Evolutionary conservation across 2,888 invertebrate species (phyloP).

Genomic region (Nysson spinosus): DNA sequence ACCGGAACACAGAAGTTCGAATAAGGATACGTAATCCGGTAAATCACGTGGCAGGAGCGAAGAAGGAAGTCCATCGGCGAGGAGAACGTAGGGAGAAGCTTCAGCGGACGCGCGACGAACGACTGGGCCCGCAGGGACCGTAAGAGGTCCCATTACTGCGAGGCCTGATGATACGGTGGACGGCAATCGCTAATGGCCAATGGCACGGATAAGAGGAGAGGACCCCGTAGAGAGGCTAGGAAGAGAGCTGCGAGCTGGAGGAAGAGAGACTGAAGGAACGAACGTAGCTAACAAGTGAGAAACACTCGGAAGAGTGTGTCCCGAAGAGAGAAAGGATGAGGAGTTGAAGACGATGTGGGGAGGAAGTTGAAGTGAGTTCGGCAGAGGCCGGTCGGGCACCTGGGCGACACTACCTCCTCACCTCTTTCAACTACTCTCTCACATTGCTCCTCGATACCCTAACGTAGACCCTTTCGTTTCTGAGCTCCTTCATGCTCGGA

Average conservation of each 20-base stretch:
- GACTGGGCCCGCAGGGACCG: constrained; percentile 55
- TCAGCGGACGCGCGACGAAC: constrained; percentile 56
- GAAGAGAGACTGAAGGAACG: constrained; percentile 41
- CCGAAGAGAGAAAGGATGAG: constrained; percentile 33
- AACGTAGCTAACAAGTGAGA: constrained; percentile 25
- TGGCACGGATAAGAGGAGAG: constrained; percentile 63
- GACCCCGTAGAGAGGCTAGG: constrained; percentile 47
- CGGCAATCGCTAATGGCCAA: constrained; percentile 66
- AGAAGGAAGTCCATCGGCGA: constrained; percentile 27
- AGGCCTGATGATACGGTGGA: constrained; percentile 58
- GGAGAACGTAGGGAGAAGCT: constrained; percentile 37
- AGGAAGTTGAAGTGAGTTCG: constrained; percentile 57
- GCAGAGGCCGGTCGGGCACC: constrained; percentile 64
- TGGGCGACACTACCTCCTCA: constrained; percentile 67
- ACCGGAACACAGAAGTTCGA: constrained; percentile 39
- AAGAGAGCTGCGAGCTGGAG: constrained; percentile 36
- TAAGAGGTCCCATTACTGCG: constrained; percentile 62
- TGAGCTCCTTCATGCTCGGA: constrained; percentile 37
- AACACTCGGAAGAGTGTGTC: constrained; percentile 36
- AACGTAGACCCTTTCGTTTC: constrained; percentile 37
- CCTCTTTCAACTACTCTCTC: constrained; percentile 45
- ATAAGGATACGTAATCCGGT: constrained; percentile 27
- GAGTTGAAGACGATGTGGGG: constrained; percentile 16
- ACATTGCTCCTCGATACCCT: constrained; percentile 23
- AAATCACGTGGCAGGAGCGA: constrained; percentile 53